phyloP scores from a whole-genome alignment of 2,888 invertebrate genomes.

The Spisula solida region DNA sequence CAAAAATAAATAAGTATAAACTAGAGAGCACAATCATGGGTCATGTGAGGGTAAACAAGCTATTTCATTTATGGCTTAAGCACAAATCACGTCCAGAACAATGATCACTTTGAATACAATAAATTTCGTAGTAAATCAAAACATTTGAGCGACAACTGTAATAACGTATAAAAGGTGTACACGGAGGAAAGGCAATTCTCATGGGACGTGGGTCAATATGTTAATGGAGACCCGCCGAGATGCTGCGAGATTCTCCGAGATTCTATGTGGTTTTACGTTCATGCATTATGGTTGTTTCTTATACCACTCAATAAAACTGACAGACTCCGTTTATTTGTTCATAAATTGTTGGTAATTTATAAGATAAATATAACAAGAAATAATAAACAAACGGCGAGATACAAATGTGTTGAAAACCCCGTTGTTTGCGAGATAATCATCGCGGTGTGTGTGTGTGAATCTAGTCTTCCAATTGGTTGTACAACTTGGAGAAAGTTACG shows the following conservation, averaged over 20 bases:
- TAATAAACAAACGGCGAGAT: conserved; percentile 31
- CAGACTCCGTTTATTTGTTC: conserved; percentile 40
- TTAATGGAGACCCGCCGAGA: conserved; percentile 9
- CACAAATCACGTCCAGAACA: not conserved
- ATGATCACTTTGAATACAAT: not conserved
- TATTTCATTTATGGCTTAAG: too few relatives aligned
- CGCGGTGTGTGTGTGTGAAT: not conserved
- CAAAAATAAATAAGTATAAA: too few relatives aligned
- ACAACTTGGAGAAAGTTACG: not conserved
- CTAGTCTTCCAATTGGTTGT: not conserved
- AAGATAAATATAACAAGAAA: conserved; percentile 43
- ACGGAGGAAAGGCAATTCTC: not conserved
- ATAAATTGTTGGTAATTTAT: conserved; percentile 40
- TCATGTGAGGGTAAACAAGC: too few relatives aligned
- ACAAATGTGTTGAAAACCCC: conserved; percentile 18
- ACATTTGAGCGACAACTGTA: conserved; percentile 3
- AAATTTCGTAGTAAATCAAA: conserved; percentile 7
- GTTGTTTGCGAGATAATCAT: conserved; percentile 2
- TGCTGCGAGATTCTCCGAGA: not conserved
- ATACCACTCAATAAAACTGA: conserved; percentile 34
- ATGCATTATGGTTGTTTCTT: conserved; percentile 19
- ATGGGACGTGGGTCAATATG: conserved; percentile 12
- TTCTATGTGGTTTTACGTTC: conserved; percentile 13
- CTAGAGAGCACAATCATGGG: too few relatives aligned
- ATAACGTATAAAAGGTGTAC: not conserved